Percentiles rank a stretch among this genome's conserved stretches.
phyloP scores from a whole-genome alignment of 2,888 invertebrate genomes.

The Cantharis rufa region DNA sequence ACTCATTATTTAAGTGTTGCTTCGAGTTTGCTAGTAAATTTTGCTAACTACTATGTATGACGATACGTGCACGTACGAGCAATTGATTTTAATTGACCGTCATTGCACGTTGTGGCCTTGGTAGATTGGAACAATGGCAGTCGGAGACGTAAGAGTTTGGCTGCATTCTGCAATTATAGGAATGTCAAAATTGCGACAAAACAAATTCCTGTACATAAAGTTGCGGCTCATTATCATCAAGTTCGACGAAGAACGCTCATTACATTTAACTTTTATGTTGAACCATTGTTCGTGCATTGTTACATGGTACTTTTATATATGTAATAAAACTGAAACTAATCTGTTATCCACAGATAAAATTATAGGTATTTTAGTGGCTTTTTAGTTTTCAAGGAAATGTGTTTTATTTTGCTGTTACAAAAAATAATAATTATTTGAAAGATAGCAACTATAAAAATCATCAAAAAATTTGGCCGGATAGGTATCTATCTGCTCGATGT shows the following conservation, averaged over 20 bases:
- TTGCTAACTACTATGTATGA: not conserved
- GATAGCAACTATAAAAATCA: no score
- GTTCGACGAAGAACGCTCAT: constrained; percentile 16
- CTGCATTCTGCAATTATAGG: constrained; percentile 42
- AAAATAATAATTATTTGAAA: no score
- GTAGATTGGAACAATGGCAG: constrained; percentile 36
- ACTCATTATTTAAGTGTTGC: not conserved
- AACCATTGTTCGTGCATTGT: not conserved
- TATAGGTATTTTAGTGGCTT: not conserved
- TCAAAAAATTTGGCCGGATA: no score
- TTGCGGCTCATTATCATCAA: constrained; percentile 20
- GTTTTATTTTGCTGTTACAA: no score
- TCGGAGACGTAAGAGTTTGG: constrained; percentile 35
- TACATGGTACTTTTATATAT: not conserved
- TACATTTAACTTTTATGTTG: not conserved
- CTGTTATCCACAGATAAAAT: not conserved
- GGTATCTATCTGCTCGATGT: no score
- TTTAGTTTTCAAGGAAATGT: not conserved
- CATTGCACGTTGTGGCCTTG: constrained; percentile 41
- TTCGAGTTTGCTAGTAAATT: not conserved
- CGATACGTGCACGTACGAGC: constrained; percentile 30
- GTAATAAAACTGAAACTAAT: not conserved
- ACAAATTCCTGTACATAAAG: constrained; percentile 20
- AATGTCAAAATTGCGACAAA: constrained; percentile 45
- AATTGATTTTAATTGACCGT: constrained; percentile 38